These are phyloP conservation scores for Platyscapa corneri DNA, from an alignment of 1,140 invertebrate species.

Conservation along the genomic window DNA sequence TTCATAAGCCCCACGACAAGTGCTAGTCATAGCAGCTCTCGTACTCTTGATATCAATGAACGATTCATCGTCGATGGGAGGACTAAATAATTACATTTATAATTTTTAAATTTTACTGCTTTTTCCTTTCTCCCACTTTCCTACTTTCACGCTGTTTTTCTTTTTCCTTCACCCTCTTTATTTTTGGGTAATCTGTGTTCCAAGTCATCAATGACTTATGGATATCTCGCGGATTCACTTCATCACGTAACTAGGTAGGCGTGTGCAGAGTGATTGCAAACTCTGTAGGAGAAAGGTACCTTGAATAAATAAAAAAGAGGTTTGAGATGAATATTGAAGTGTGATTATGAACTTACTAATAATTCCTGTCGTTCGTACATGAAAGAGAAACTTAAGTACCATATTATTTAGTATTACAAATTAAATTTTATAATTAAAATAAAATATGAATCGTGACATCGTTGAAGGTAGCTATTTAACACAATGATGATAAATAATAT, in stretches of 20 bases:
- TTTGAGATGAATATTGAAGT: neutral
- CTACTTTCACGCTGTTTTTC: too few species aligned
- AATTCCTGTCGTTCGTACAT: too few species aligned
- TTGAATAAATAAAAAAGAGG: neutral
- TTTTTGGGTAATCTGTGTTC: neutral
- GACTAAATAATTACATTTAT: neutral
- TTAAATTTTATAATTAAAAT: too few species aligned
- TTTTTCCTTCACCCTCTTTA: neutral
- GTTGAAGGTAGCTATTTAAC: too few species aligned
- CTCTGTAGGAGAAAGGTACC: too few species aligned
- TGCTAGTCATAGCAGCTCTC: neutral
- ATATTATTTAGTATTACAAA: too few species aligned
- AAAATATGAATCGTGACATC: too few species aligned
- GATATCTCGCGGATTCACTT: neutral
- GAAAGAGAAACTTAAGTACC: too few species aligned
- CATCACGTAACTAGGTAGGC: too few species aligned
- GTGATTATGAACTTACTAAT: too few species aligned
- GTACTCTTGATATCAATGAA: neutral
- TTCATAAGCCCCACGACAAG: neutral
- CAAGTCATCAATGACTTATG: neutral
- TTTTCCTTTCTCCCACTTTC: neutral
- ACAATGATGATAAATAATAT: neutral
- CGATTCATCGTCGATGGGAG: neutral
- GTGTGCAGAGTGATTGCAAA: too few species aligned
- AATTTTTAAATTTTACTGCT: slow-evolving; percentile 18